A percentile compares a stretch with the other conserved stretches of the same genome.
phyloP scores from a whole-genome alignment of 1,140 invertebrate species.

The Mactra quadrangularis region DNA sequence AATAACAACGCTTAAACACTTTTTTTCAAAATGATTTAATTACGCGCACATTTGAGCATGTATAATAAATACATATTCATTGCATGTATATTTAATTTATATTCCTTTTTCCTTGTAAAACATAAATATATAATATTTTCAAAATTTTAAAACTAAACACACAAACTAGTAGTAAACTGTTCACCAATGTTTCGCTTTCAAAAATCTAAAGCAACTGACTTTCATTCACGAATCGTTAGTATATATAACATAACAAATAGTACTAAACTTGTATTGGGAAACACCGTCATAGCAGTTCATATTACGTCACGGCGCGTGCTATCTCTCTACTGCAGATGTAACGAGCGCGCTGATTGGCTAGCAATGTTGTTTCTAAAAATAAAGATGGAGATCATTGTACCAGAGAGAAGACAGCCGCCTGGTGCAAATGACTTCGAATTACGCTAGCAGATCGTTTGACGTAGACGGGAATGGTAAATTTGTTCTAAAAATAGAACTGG shows the following conservation, averaged over 20 bases:
- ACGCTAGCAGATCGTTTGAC: conserved; percentile 39
- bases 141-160: no score
- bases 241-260: conserved; percentile 49
- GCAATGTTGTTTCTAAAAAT: conserved; percentile 31
- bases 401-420: conserved; percentile 3
- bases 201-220: conserved; percentile 45
- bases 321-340: conserved; percentile 28
- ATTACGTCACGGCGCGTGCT: conserved; percentile 47
- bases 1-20: no score
- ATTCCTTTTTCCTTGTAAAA: no score
- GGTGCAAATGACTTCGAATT: conserved; percentile 26
- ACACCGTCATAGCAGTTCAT: conserved; percentile 42
- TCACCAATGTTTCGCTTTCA: conserved; percentile 9
- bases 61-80: no score
- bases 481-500: conserved; percentile 31
- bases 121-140: no score
- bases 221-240: conserved; percentile 19
- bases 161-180: no score
- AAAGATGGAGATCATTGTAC: conserved; percentile 16
- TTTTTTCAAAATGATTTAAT: no score
- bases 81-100: no score
- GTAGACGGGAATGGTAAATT: neutral
- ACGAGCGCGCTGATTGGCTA: conserved; percentile 31
- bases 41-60: no score
- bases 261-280: conserved; percentile 50